Evolutionary conservation across 2,797 vertebrate species (phyloP).

Genomic region (Parauchenoglanis ngamensis): DNA sequence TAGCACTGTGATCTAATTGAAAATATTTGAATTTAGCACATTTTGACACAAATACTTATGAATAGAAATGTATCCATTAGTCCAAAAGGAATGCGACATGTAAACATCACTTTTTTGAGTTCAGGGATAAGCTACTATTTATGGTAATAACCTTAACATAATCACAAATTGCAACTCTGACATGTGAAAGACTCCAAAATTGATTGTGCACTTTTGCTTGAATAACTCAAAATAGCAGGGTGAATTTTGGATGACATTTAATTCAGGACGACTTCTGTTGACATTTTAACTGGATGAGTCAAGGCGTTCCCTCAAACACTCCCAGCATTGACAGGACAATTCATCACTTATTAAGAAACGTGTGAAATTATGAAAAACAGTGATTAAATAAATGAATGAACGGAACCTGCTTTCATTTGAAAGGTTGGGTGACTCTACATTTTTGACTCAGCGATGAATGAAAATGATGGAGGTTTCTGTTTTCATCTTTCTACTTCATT

Average conservation of each 20-base stretch:
- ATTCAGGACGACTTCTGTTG: constrained; percentile 1
- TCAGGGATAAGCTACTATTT: background rate
- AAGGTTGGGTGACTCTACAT: constrained; percentile 22
- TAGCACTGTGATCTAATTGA: background rate
- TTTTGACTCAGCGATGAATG: constrained; percentile 38
- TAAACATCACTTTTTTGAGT: background rate
- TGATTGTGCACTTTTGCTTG: background rate
- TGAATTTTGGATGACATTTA: background rate
- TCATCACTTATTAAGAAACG: constrained; percentile 12
- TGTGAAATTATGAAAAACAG: background rate
- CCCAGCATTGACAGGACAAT: constrained; percentile 4
- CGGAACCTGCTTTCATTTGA: constrained; percentile 20
- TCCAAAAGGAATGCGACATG: background rate
- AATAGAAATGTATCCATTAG: background rate
- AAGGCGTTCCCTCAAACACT: background rate
- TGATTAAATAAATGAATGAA: background rate
- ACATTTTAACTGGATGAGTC: constrained; percentile 24
- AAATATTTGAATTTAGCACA: background rate
- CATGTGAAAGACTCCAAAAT: background rate
- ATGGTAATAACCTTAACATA: background rate
- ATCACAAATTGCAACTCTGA: background rate
- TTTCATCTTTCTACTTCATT: background rate
- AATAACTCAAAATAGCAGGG: background rate
- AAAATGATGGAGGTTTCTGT: background rate
- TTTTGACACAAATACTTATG: background rate